Evolutionary conservation across 2,888 invertebrate genomes (phyloP).

Genomic region (Perithous albicinctus): DNA sequence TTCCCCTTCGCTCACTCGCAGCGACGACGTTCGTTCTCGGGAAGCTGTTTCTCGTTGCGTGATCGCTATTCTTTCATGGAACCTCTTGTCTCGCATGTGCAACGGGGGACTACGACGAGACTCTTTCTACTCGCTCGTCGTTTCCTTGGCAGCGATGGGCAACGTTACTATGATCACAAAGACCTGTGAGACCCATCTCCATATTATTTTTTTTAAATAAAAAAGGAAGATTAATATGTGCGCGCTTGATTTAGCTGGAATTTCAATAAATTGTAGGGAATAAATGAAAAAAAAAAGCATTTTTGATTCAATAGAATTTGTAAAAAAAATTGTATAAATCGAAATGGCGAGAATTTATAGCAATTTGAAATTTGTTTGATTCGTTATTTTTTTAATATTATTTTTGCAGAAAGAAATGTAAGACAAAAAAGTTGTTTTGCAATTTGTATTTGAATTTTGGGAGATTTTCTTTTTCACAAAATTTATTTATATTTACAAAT

Average conservation of each 20-base stretch:
- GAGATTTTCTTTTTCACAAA: too few species aligned
- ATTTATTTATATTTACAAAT: too few species aligned
- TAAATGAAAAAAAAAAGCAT: too few species aligned
- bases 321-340: too few species aligned
- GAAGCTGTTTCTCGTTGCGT: conserved; percentile 53
- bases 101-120: conserved; percentile 44
- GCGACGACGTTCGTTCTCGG: conserved; percentile 56
- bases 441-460: too few species aligned
- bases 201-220: not conserved
- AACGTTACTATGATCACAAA: not conserved
- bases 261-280: not conserved
- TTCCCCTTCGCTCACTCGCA: conserved; percentile 6
- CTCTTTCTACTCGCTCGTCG: conserved; percentile 31
- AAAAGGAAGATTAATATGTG: not conserved
- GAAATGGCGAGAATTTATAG: too few species aligned
- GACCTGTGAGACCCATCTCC: not conserved
- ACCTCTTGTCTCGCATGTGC: conserved; percentile 44
- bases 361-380: too few species aligned
- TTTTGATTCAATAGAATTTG: too few species aligned
- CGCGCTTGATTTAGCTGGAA: not conserved
- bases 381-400: too few species aligned
- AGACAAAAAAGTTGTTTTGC: too few species aligned
- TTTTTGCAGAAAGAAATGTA: too few species aligned
- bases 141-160: not conserved
- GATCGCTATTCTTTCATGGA: conserved; percentile 62